Percentiles rank a stretch among this genome's conserved stretches.
Evolutionary conservation across 2,888 invertebrate genomes (phyloP).

Genomic region (Ormia ochracea): DNA sequence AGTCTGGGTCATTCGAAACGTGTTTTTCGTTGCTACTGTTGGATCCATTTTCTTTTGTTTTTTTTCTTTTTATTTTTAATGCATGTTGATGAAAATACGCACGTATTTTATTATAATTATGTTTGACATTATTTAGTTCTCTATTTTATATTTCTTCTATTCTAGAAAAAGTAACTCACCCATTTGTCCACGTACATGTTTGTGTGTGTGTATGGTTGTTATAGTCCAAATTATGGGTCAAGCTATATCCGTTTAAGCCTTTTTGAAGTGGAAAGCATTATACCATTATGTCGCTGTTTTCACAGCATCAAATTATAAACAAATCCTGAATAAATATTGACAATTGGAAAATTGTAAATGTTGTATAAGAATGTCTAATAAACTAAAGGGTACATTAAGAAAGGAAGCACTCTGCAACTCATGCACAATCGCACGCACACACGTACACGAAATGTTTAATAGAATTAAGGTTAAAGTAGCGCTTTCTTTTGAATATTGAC

Average conservation of each 20-base stretch:
- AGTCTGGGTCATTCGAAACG: constrained; percentile 52
- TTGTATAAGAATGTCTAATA: not conserved
- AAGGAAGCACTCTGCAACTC: not conserved
- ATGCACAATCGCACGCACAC: not conserved
- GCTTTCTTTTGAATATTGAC: constrained; percentile 8
- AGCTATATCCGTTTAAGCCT: not conserved
- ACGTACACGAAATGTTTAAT: not conserved
- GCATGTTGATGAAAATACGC: constrained; percentile 33
- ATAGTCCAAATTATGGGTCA: not conserved
- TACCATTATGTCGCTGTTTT: not conserved
- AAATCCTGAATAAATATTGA: constrained; percentile 55
- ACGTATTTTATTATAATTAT: constrained; percentile 58
- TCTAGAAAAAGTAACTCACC: not conserved
- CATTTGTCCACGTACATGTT: too few species aligned
- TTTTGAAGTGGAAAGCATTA: not conserved
- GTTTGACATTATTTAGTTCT: constrained; percentile 57
- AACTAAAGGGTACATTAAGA: not conserved
- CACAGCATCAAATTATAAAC: constrained; percentile 28
- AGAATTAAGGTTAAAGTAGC: not conserved
- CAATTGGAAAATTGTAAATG: constrained; percentile 28
- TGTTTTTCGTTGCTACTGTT: too few species aligned
- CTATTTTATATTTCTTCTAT: constrained; percentile 25
- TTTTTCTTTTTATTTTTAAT: constrained; percentile 3
- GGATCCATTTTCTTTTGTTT: too few species aligned
- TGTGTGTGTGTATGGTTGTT: too few species aligned